Conservation (phyloP, 2,888 invertebrate genomes). For the Carabus problematicus region DNA sequence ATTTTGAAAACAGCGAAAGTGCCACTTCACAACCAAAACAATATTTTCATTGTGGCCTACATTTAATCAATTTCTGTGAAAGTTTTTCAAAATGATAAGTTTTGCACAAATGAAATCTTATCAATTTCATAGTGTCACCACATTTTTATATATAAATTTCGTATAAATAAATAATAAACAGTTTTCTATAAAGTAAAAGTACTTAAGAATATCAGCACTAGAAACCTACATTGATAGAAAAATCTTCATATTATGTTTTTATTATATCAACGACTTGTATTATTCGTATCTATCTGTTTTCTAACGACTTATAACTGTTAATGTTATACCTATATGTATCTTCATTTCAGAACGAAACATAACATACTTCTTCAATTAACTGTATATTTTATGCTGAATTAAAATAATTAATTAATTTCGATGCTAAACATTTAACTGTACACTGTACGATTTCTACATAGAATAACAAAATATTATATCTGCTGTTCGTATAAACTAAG, state of each 20-base stretch:
- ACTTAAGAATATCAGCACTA: constrained; percentile 32
- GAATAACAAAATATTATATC: too few relatives aligned
- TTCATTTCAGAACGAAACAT: too few relatives aligned
- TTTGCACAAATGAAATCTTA: constrained; percentile 25
- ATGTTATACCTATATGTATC: too few relatives aligned
- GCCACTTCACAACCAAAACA: background rate
- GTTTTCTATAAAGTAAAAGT: constrained; percentile 37
- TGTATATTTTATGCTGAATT: too few relatives aligned
- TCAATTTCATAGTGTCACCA: constrained; percentile 15
- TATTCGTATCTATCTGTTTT: too few relatives aligned
- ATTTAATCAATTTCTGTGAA: constrained; percentile 25
- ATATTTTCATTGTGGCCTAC: background rate
- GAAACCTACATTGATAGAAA: constrained; percentile 31
- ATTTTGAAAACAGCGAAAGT: background rate
- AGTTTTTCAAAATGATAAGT: constrained; percentile 26
- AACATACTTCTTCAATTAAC: too few relatives aligned
- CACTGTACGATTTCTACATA: too few relatives aligned
- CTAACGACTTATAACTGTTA: too few relatives aligned
- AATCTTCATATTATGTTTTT: background rate
- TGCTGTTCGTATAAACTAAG: too few relatives aligned
- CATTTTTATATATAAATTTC: background rate
- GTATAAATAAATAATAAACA: constrained; percentile 17
- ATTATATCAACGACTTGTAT: too few relatives aligned
- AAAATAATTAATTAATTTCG: too few relatives aligned
- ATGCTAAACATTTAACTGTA: too few relatives aligned